These are phyloP conservation scores for Drosophila vallismaia DNA, from an alignment of 2,888 invertebrate species.

Conservation along the genomic window DNA sequence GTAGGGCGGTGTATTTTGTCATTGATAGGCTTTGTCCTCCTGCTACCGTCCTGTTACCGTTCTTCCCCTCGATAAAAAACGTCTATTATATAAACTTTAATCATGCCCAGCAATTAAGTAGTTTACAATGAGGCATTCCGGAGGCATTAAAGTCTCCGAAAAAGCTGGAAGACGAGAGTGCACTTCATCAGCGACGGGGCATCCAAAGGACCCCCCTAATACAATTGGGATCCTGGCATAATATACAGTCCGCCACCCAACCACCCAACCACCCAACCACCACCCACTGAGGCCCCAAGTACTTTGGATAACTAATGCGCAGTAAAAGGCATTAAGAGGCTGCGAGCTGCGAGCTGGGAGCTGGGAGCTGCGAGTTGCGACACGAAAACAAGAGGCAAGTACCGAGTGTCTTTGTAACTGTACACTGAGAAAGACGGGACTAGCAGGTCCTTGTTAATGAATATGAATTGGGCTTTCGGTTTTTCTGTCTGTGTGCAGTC, in stretches of 20 bases:
- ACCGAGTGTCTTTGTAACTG: neutral
- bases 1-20: conserved; percentile 4
- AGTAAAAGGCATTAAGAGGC: conserved; percentile 47
- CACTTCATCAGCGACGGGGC: neutral
- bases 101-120: neutral
- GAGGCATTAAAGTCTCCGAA: conserved; percentile 2
- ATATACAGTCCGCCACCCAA: no score
- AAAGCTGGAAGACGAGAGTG: neutral
- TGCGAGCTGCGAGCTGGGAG: conserved; percentile 14
- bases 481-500: neutral
- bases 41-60: neutral
- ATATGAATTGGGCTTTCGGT: no score
- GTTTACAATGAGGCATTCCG: neutral
- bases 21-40: conserved; percentile 7
- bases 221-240: neutral
- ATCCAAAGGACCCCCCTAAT: neutral
- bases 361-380: conserved; percentile 20
- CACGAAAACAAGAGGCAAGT: conserved; percentile 3
- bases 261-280: neutral
- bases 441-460: no score
- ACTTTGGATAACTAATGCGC: conserved; percentile 40
- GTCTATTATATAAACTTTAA: neutral
- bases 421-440: neutral
- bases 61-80: neutral
- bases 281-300: neutral